phyloP scores from a whole-genome alignment of 2,888 invertebrate genomes.

The Melinopterus prodromus region DNA sequence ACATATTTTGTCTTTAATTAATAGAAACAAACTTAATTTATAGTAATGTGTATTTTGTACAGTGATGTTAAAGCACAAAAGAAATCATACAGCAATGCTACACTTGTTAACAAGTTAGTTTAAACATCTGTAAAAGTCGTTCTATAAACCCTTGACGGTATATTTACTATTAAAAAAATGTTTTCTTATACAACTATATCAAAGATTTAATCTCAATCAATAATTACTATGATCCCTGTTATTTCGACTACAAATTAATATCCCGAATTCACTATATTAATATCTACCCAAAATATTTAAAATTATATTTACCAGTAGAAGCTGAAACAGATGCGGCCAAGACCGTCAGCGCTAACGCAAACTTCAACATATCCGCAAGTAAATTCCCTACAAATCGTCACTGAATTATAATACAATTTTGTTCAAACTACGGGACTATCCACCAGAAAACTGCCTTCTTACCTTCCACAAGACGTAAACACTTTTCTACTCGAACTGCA shows the following conservation, averaged over 20 bases:
- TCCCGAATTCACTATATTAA: background rate
- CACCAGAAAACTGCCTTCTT: background rate
- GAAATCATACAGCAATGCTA: too few relatives aligned
- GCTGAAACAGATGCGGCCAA: background rate
- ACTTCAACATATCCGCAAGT: background rate
- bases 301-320: conserved; percentile 21
- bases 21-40: too few relatives aligned
- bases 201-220: too few relatives aligned
- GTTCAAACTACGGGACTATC: background rate
- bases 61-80: too few relatives aligned
- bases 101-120: too few relatives aligned
- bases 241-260: background rate
- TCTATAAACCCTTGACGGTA: too few relatives aligned
- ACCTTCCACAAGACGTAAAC: background rate
- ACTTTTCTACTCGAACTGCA: background rate
- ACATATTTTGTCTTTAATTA: too few relatives aligned
- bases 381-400: background rate
- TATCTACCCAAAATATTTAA: background rate
- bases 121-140: too few relatives aligned
- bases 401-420: background rate
- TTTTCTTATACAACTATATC: too few relatives aligned
- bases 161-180: too few relatives aligned
- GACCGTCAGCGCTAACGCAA: background rate
- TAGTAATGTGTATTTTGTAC: too few relatives aligned
- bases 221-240: too few relatives aligned